Evolutionary conservation across 2,888 invertebrate genomes (phyloP).

Genomic region (Orchestes rusci): DNA sequence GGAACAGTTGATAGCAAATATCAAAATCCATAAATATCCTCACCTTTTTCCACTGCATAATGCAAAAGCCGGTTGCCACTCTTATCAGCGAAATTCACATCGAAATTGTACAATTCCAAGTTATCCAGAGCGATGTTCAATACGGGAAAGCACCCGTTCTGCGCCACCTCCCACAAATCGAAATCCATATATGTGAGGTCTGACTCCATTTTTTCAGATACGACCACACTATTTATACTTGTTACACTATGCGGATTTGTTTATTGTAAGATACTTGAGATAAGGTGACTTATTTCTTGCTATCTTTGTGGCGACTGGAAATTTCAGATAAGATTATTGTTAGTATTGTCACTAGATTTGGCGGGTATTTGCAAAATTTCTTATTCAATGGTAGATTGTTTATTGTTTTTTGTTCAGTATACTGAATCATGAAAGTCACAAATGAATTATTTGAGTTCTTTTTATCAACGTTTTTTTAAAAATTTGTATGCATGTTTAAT

Average conservation of each 20-base stretch:
- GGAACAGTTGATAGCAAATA: no score
- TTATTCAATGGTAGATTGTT: no score
- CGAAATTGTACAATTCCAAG: slow-evolving; percentile 28
- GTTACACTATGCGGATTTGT: slow-evolving; percentile 5
- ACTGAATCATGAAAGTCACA: no score
- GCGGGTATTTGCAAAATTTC: no score
- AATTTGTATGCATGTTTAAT: no score
- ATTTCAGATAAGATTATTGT: no score
- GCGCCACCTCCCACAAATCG: slow-evolving; percentile 28
- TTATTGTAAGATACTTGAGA: slow-evolving; percentile 9
- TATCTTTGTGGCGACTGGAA: no score
- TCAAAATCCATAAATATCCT: slow-evolving; percentile 1
- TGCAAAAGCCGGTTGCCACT: slow-evolving; percentile 29
- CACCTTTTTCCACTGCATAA: slow-evolving; percentile 28
- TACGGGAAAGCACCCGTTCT: slow-evolving; percentile 27
- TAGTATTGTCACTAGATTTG: no score
- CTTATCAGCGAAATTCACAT: slow-evolving; percentile 27
- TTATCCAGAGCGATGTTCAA: slow-evolving; percentile 30
- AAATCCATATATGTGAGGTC: slow-evolving; percentile 28
- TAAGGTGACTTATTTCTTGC: background rate
- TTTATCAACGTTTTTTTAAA: no score
- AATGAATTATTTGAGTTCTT: no score
- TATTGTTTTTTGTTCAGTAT: no score
- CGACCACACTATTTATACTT: slow-evolving; percentile 1
- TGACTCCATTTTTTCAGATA: slow-evolving; percentile 5